Conservation (phyloP, 1,140 invertebrate species). For the Leptonema lineaticorne region DNA sequence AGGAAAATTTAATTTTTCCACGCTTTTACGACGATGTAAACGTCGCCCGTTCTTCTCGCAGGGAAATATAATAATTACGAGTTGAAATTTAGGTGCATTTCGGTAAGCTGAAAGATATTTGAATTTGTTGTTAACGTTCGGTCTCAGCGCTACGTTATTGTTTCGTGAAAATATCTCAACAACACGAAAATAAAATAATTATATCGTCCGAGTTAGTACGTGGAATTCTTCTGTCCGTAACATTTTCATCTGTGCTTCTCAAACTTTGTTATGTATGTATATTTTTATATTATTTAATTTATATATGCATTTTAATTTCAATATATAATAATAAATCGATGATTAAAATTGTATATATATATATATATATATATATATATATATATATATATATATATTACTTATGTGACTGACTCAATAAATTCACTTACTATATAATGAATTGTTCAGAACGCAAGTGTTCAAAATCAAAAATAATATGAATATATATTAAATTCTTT, state of each 20-base stretch:
- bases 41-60: no score
- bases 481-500: no score
- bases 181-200: constrained; percentile 20
- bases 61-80: no score
- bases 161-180: constrained; percentile 14
- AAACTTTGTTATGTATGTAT: no score
- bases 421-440: no score
- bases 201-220: constrained; percentile 7
- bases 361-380: neutral
- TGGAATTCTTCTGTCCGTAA: constrained; percentile 15
- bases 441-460: no score
- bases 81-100: no score
- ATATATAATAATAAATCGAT: neutral
- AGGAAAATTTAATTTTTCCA: no score
- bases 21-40: no score
- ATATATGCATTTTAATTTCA: neutral
- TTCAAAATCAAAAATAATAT: no score
- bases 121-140: constrained; percentile 3
- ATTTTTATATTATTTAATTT: no score
- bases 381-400: neutral
- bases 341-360: neutral
- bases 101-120: constrained; percentile 1
- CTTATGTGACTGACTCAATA: neutral
- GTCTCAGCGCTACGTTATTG: neutral
- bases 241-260: neutral